Evolutionary conservation across 2,888 invertebrate species (phyloP).

Genomic region (Chelonus formosanus): DNA sequence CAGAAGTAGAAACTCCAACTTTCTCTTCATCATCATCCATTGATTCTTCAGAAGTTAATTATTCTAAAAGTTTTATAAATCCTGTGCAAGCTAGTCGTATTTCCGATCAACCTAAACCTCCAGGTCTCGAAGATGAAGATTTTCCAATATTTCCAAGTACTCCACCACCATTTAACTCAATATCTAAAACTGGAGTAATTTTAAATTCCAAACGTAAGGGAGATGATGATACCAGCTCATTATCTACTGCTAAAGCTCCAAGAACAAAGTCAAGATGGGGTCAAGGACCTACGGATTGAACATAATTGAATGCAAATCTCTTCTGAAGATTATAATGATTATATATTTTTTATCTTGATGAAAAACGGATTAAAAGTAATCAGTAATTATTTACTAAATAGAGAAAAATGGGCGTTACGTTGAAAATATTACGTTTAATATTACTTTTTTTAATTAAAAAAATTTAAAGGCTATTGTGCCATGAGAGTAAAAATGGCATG

Average conservation of each 20-base stretch:
- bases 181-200: slow-evolving; percentile 54
- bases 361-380: too few species aligned
- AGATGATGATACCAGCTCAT: slow-evolving; percentile 44
- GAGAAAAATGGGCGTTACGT: too few species aligned
- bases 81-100: slow-evolving; percentile 42
- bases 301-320: slow-evolving; percentile 5
- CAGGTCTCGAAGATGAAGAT: slow-evolving; percentile 58
- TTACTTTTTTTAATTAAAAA: too few species aligned
- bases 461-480: too few species aligned
- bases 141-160: slow-evolving; percentile 49
- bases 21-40: slow-evolving; percentile 9
- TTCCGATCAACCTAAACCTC: slow-evolving; percentile 57
- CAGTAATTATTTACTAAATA: too few species aligned
- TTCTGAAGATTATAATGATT: neutral
- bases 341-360: too few species aligned
- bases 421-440: too few species aligned
- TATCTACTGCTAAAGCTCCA: slow-evolving; percentile 44
- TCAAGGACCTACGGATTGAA: slow-evolving; percentile 55
- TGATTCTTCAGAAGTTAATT: slow-evolving; percentile 11
- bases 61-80: slow-evolving; percentile 27
- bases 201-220: slow-evolving; percentile 55
- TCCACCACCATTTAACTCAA: slow-evolving; percentile 37
- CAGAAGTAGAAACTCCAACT: neutral
- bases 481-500: neutral
- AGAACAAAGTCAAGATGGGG: slow-evolving; percentile 60